These are phyloP conservation scores for Macrophya alboannulata DNA, from an alignment of 2,888 invertebrate species.

Conservation along the genomic window DNA sequence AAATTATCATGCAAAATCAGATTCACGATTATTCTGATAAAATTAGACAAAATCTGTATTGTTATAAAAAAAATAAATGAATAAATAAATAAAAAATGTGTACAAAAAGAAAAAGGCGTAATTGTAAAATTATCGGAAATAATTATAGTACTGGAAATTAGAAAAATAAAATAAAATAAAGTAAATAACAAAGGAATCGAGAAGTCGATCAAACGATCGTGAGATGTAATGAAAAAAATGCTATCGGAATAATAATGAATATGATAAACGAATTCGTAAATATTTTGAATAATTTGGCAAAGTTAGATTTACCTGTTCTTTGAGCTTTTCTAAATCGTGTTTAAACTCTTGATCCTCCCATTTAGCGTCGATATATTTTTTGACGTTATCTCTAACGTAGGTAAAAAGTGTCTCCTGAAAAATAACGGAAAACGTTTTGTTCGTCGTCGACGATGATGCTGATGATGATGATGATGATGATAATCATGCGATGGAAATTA, in stretches of 20 bases:
- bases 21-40: background rate
- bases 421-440: constrained; percentile 45
- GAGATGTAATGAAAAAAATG: background rate
- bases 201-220: background rate
- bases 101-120: background rate
- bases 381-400: constrained; percentile 88
- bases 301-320: constrained; percentile 82
- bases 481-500: background rate
- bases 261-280: background rate
- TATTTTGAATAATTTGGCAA: too few species aligned
- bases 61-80: background rate
- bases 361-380: constrained; percentile 86
- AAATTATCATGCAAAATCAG: background rate
- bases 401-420: constrained; percentile 89
- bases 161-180: background rate
- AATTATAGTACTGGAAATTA: background rate
- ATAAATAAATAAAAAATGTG: background rate
- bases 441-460: background rate
- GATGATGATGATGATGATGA: background rate
- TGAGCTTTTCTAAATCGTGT: constrained; percentile 85
- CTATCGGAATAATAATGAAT: background rate
- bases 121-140: background rate
- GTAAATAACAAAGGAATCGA: constrained; percentile 3
- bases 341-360: constrained; percentile 88
- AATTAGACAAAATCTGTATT: background rate